A percentile compares a stretch with the other conserved stretches of the same genome.
Conservation (phyloP, 2,888 invertebrate genomes). For the Agrilus mali region DNA sequence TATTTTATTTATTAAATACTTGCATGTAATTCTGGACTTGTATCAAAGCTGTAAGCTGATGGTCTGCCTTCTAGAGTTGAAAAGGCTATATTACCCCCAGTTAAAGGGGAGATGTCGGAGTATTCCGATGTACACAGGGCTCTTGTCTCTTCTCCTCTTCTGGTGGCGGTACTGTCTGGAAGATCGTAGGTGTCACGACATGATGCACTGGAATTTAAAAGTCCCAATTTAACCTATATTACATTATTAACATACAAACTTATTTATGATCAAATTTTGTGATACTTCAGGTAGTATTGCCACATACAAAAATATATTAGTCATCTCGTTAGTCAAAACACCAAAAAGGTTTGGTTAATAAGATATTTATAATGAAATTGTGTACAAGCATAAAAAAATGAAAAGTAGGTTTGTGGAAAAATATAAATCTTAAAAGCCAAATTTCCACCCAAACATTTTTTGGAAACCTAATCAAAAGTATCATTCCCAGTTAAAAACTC, state of each 20-base stretch:
- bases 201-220: slow-evolving; percentile 52
- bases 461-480: no score
- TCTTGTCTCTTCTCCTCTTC: slow-evolving; percentile 71
- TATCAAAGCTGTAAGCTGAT: slow-evolving; percentile 84
- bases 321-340: no score
- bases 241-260: no score
- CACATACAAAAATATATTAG: no score
- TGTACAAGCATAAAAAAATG: no score
- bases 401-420: no score
- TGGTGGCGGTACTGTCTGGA: slow-evolving; percentile 58
- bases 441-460: no score
- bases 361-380: no score
- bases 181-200: slow-evolving; percentile 86
- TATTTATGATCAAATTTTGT: background rate
- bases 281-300: no score
- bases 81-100: slow-evolving; percentile 90
- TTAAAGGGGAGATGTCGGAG: slow-evolving; percentile 91
- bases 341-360: no score
- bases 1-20: slow-evolving; percentile 15
- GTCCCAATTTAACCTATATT: background rate
- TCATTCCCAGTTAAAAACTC: no score
- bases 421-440: no score
- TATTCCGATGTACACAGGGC: slow-evolving; percentile 98
- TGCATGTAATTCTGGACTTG: slow-evolving; percentile 81
- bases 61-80: slow-evolving; percentile 91